These are phyloP conservation scores for Dolichopus griseipennis DNA, from an alignment of 2,888 invertebrate species.

Conservation along the genomic window DNA sequence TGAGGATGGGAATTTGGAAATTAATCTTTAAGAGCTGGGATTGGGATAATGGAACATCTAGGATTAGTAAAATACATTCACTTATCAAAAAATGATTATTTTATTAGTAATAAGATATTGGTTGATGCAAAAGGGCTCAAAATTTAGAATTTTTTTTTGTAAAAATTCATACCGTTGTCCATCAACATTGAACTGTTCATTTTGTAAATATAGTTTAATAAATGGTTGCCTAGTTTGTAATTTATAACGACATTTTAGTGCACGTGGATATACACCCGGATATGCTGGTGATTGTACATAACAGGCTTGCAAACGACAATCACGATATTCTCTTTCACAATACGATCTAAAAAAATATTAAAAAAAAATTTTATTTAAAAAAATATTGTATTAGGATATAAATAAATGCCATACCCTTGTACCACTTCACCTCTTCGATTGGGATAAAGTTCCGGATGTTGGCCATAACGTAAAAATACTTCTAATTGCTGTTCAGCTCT, in stretches of 20 bases:
- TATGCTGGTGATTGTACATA: constrained; percentile 91
- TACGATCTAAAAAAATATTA: constrained; percentile 65
- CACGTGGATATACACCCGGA: constrained; percentile 84
- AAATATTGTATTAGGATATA: neutral
- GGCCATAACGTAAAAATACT: constrained; percentile 84
- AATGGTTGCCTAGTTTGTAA: constrained; percentile 80
- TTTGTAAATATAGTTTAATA: constrained; percentile 84
- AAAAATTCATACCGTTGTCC: constrained; percentile 55
- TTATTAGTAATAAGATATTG: no score
- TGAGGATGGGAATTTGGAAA: no score
- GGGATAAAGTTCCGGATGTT: constrained; percentile 86
- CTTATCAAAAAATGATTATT: no score
- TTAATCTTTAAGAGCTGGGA: no score
- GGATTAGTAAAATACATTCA: neutral
- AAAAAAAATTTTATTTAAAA: constrained; percentile 16
- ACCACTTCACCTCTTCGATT: constrained; percentile 82
- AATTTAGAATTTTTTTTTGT: no score
- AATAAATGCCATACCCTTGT: constrained; percentile 51
- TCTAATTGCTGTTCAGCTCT: constrained; percentile 86
- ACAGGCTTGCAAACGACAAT: constrained; percentile 82
- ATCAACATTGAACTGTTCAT: constrained; percentile 89
- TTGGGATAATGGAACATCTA: no score
- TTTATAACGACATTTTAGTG: constrained; percentile 83
- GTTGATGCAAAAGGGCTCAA: no score
- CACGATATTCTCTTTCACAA: constrained; percentile 79